A percentile compares a stretch with the other conserved stretches of the same genome.
These are phyloP conservation scores for Poeciliopsis prolifica DNA, from an alignment of 2,113 vertebrate species.

Conservation along the genomic window DNA sequence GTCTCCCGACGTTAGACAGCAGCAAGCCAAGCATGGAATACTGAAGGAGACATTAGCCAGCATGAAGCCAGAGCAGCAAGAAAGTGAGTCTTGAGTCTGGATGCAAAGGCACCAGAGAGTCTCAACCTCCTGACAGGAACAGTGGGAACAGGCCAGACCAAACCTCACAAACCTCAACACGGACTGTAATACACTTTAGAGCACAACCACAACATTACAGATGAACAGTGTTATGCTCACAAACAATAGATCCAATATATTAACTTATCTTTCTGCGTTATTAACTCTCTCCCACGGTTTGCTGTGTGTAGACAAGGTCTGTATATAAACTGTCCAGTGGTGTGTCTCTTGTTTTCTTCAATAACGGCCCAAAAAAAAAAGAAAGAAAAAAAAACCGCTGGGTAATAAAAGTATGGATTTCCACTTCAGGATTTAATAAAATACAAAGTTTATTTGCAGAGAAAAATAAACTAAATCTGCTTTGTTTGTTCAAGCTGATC, in stretches of 20 bases:
- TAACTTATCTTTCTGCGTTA: slow-evolving; percentile 23
- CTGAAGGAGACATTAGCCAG: slow-evolving; percentile 61
- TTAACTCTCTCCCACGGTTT: slow-evolving; percentile 25
- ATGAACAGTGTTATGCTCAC: slow-evolving; percentile 48
- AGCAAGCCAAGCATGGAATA: slow-evolving; percentile 64
- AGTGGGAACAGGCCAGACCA: slow-evolving; percentile 66
- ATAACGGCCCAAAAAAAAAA: no score
- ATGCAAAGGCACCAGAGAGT: slow-evolving; percentile 75
- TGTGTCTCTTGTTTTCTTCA: no score
- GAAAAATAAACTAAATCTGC: no score
- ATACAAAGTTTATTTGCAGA: no score
- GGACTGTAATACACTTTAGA: slow-evolving; percentile 66
- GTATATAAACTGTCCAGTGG: background rate
- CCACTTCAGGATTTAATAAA: no score
- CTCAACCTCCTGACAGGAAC: slow-evolving; percentile 72
- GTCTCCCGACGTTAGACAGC: slow-evolving; percentile 63
- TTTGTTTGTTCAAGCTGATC: no score
- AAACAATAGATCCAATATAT: slow-evolving; percentile 42
- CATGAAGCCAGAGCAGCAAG: slow-evolving; percentile 51
- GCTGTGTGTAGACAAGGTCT: slow-evolving; percentile 11
- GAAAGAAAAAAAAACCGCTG: no score
- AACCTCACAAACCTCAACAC: slow-evolving; percentile 68
- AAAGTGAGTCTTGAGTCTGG: slow-evolving; percentile 65
- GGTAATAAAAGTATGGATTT: no score
- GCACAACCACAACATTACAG: slow-evolving; percentile 46